Base-by-base conservation (phyloP, 30 jellyfish, hydroid and myxozoan species). In the Aurelia aurita region DNA sequence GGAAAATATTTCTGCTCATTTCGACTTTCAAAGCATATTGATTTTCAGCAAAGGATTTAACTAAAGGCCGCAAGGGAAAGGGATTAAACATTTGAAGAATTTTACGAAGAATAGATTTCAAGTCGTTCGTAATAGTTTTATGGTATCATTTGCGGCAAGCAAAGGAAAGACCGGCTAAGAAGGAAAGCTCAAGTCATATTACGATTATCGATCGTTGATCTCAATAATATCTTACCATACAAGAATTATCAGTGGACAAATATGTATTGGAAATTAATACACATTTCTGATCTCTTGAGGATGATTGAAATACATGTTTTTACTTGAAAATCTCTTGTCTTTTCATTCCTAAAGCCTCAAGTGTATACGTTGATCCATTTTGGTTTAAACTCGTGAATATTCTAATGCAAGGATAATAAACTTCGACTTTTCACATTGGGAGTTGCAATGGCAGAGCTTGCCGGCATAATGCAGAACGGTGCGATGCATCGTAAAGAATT, bases 231-330 rank as follows among this genome's bases (percentile, higher is more conserved):
- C 25, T 22, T 55, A 55, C 29, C 29, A 13, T 16, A 9, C 25
- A 26, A 55, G 58, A 54, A 58, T 54, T 31, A 60, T 21, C 79
- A 28, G 10, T 49, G 69, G 46, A 58, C 57, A 67, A 77, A 77
- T 34, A 54, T 59, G 62, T 58, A 58, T 39, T 43, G 64, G 88
- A 32, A 53, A 58, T 22, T 77, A 49, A 59, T 51, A 65, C 79
- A 60, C 44, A 25, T 57, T 77, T 77, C 32, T 77, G 43, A 53
- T 58, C 53, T 20, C 46, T 19, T 58, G 68, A 21, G 29, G 79
- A 77, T 60, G 55, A 51, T 77, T 77, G 88, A 77, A 60, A 59
- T 77, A 58, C 79, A 26, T 67, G 69, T 58, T 77, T 75, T 77
- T 28, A 77, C 63, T 27, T 66, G 88, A 77, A 61, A 77, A 28